Conservation (phyloP, 2,888 invertebrate genomes). For the Drosophila leonis region DNA sequence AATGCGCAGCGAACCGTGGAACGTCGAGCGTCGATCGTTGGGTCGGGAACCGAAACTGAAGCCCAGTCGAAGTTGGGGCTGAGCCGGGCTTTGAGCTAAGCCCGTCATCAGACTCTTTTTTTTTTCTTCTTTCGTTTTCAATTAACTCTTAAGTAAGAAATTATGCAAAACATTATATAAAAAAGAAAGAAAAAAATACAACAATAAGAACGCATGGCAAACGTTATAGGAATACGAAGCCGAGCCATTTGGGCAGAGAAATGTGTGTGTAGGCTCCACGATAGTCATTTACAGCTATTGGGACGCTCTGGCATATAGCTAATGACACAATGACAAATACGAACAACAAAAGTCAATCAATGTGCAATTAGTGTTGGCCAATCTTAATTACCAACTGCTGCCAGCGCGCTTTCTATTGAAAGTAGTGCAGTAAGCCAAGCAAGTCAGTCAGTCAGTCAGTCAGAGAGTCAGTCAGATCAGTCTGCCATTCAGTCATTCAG, state of each 20-base stretch:
- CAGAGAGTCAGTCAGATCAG: constrained; percentile 16
- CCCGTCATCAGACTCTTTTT: constrained; percentile 35
- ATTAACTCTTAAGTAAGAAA: constrained; percentile 83
- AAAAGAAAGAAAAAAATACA: neutral
- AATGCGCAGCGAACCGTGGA: constrained; percentile 81
- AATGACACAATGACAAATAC: constrained; percentile 60
- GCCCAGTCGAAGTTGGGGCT: constrained; percentile 30
- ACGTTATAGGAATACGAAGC: constrained; percentile 62
- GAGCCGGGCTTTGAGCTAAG: constrained; percentile 55
- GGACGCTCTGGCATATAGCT: constrained; percentile 47
- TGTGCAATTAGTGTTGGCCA: constrained; percentile 71
- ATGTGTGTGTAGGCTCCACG: constrained; percentile 13
- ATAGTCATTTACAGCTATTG: constrained; percentile 56
- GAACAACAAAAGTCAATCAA: constrained; percentile 74
- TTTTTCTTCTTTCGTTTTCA: constrained; percentile 53
- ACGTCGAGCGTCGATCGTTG: constrained; percentile 9
- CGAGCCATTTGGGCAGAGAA: constrained; percentile 21
- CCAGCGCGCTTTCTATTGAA: constrained; percentile 67
- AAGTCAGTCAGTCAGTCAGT: constrained; percentile 11
- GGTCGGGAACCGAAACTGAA: constrained; percentile 33
- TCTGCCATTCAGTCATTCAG: constrained; percentile 10
- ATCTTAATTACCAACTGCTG: constrained; percentile 63
- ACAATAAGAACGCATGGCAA: constrained; percentile 37
- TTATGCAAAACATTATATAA: constrained; percentile 78
- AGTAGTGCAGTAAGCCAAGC: constrained; percentile 72